These are phyloP conservation scores for Glyptemys insculpta DNA, from an alignment of 2,797 vertebrate species.

Conservation along the genomic window DNA sequence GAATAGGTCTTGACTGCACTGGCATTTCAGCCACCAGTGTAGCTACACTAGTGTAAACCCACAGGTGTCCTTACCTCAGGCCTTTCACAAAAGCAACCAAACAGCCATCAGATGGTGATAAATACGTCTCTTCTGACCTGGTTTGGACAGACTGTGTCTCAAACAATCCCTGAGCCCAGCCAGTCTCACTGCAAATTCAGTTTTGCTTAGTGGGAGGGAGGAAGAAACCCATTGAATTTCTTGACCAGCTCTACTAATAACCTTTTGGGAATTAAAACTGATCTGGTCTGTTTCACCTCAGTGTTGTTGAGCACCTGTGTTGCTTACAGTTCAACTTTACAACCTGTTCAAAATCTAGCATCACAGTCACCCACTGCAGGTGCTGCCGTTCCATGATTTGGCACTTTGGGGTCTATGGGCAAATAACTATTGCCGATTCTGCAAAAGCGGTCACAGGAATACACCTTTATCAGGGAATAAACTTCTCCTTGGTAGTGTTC, in stretches of 20 bases:
- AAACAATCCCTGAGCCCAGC: accelerated
- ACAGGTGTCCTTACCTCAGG: background rate
- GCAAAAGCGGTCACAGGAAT: accelerated
- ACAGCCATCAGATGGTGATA: background rate
- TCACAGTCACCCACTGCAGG: no score
- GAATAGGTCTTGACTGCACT: background rate
- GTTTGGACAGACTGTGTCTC: background rate
- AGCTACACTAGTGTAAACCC: no score
- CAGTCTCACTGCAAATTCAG: background rate
- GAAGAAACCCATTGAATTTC: background rate
- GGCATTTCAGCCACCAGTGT: background rate
- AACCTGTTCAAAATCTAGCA: accelerated
- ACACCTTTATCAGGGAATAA: background rate
- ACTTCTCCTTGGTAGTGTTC: background rate
- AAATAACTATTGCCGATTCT: accelerated
- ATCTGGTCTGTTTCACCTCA: background rate
- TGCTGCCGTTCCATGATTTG: accelerated
- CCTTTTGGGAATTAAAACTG: background rate
- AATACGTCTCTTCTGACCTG: background rate
- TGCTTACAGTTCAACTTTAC: accelerated
- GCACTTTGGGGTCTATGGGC: accelerated
- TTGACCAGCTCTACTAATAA: accelerated
- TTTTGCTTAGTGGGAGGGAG: background rate
- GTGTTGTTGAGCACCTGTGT: background rate
- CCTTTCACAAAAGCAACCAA: background rate